phyloP scores from a whole-genome alignment of 2,113 vertebrate genomes.

The Malurus alboscapulatus region DNA sequence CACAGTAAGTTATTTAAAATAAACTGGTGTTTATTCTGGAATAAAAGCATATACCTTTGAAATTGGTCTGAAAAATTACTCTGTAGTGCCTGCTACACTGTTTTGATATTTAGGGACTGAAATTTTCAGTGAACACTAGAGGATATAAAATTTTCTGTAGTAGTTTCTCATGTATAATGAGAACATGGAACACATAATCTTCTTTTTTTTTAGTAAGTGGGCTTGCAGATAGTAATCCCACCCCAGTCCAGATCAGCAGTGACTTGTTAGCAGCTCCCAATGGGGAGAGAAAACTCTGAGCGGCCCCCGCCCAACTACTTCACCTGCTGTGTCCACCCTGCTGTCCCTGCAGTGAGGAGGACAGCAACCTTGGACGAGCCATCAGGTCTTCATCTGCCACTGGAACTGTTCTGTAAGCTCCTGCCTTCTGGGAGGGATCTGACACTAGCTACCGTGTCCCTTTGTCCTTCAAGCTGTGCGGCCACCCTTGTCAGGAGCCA shows the following conservation, averaged over 20 bases:
- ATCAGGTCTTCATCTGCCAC: too few species aligned
- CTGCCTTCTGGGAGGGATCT: background rate
- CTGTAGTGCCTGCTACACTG: background rate
- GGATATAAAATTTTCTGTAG: background rate
- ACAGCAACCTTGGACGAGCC: rapidly evolving
- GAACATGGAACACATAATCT: background rate
- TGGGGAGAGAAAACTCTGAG: background rate
- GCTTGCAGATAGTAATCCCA: background rate
- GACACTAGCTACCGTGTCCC: background rate
- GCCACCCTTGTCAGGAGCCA: background rate
- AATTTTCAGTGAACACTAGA: background rate
- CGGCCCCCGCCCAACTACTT: background rate
- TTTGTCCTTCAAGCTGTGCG: background rate
- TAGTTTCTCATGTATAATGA: background rate
- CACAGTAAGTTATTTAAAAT: background rate
- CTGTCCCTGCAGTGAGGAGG: background rate
- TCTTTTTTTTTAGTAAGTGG: background rate
- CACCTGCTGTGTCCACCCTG: rapidly evolving
- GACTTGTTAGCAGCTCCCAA: background rate
- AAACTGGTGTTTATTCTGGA: background rate
- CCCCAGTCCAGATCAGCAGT: rapidly evolving
- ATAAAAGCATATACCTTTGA: background rate
- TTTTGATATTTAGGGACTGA: background rate
- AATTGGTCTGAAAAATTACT: background rate
- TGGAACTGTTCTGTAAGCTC: background rate